phyloP scores from a whole-genome alignment of 2,797 vertebrate species.

The Poeciliopsis presidionis region DNA sequence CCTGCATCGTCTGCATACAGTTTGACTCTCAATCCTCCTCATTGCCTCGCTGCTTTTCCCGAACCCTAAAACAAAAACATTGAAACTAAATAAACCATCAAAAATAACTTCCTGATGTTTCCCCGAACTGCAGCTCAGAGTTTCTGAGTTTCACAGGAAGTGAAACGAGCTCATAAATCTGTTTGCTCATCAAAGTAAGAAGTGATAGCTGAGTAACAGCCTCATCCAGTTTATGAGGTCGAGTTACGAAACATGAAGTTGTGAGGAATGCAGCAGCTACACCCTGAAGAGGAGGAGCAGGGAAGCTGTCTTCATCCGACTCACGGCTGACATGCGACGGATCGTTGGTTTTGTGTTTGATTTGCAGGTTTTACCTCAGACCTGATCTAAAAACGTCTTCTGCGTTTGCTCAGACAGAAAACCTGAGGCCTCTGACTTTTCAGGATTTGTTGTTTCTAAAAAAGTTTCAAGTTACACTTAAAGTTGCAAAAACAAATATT shows the following conservation, averaged over 20 bases:
- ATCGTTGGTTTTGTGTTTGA: background rate
- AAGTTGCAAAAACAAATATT: background rate
- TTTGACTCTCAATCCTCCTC: background rate
- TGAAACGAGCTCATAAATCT: background rate
- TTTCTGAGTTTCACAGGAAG: background rate
- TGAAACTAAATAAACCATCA: background rate
- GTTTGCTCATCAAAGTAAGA: background rate
- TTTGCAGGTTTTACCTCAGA: background rate
- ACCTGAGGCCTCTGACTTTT: background rate
- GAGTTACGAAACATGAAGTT: background rate
- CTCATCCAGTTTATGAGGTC: background rate
- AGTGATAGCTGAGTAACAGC: background rate
- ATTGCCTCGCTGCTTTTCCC: background rate
- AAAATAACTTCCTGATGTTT: background rate
- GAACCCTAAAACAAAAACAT: background rate
- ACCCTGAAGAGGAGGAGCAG: background rate
- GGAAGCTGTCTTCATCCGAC: background rate
- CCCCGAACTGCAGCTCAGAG: background rate
- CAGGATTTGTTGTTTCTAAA: background rate
- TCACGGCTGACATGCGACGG: background rate
- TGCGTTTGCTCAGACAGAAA: background rate
- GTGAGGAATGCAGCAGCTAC: background rate
- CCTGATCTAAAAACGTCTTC: background rate
- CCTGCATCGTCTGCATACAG: background rate
- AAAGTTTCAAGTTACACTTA: background rate